These are phyloP conservation scores for Sturmia bella DNA, from an alignment of 2,888 invertebrate genomes.

Conservation along the genomic window DNA sequence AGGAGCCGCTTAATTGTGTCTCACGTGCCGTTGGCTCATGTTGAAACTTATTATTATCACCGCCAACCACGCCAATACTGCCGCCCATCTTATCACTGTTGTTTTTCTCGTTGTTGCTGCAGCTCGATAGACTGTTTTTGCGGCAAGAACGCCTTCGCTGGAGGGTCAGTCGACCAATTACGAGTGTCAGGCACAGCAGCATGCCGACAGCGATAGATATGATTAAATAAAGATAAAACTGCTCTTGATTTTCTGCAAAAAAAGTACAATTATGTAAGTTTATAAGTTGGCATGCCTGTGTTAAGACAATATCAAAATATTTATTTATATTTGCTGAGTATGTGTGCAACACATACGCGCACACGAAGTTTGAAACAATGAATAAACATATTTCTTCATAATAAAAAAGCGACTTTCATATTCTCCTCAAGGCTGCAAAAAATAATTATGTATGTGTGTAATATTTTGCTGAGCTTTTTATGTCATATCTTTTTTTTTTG, in stretches of 20 bases:
- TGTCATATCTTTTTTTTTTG: no score
- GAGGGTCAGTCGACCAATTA: conserved; percentile 87
- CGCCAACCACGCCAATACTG: conserved; percentile 69
- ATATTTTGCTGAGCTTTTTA: no score
- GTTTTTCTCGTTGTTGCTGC: conserved; percentile 73
- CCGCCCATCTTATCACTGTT: conserved; percentile 73
- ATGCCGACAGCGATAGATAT: conserved; percentile 88
- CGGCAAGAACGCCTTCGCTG: conserved; percentile 84
- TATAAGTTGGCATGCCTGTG: no score
- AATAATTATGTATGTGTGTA: no score
- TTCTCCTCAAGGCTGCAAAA: no score
- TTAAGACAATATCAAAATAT: conserved; percentile 1
- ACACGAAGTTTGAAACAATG: no score
- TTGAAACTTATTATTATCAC: conserved; percentile 83
- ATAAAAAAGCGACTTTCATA: no score
- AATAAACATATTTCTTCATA: no score
- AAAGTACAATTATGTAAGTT: background rate
- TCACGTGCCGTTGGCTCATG: conserved; percentile 87
- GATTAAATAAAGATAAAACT: conserved; percentile 92
- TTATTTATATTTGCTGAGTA: background rate
- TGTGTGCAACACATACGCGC: no score
- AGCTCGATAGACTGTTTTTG: conserved; percentile 77
- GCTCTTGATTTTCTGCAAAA: conserved; percentile 80
- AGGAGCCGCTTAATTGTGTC: conserved; percentile 90
- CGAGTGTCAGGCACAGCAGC: conserved; percentile 87